Conservation (phyloP, 1,140 invertebrate species). For the Chelonus insularis region DNA sequence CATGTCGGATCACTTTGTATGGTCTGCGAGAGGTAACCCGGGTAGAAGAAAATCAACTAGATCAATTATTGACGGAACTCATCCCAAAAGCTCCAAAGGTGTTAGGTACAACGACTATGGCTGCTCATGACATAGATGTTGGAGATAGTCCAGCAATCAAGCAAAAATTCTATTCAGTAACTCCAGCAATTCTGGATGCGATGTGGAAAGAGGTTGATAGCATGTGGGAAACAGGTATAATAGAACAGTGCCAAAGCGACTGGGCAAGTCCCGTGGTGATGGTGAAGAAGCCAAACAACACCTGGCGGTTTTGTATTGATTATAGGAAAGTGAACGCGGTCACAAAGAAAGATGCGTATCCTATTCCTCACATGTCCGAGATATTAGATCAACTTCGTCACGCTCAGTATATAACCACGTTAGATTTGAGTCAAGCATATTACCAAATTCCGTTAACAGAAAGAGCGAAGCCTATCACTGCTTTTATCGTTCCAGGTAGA, state of each 20-base stretch:
- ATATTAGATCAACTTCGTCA: conserved; percentile 30
- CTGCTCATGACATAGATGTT: too few relatives aligned
- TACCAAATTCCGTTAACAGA: conserved; percentile 40
- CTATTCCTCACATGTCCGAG: conserved; percentile 34
- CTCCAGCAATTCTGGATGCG: too few relatives aligned
- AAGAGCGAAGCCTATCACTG: conserved; percentile 32
- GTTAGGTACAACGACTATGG: too few relatives aligned
- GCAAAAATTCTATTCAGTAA: too few relatives aligned
- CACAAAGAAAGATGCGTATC: conserved; percentile 41
- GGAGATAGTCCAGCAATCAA: too few relatives aligned
- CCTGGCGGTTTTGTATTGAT: conserved; percentile 41
- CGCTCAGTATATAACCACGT: conserved; percentile 32
- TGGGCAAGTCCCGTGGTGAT: conserved; percentile 40
- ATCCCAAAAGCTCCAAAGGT: too few relatives aligned
- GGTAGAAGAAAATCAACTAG: too few relatives aligned
- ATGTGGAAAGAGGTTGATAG: conserved; percentile 34
- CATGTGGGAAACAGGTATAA: conserved; percentile 35
- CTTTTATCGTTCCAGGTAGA: neutral
- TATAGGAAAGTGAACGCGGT: conserved; percentile 40
- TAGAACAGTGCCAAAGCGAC: conserved; percentile 33
- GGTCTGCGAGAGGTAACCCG: too few relatives aligned
- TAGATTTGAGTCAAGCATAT: conserved; percentile 44
- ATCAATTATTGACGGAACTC: too few relatives aligned
- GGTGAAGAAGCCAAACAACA: conserved; percentile 37
- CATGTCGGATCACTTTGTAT: too few relatives aligned